These are phyloP conservation scores for Corydoras sp. DNA, from an alignment of 2,113 vertebrate species.

Conservation along the genomic window DNA sequence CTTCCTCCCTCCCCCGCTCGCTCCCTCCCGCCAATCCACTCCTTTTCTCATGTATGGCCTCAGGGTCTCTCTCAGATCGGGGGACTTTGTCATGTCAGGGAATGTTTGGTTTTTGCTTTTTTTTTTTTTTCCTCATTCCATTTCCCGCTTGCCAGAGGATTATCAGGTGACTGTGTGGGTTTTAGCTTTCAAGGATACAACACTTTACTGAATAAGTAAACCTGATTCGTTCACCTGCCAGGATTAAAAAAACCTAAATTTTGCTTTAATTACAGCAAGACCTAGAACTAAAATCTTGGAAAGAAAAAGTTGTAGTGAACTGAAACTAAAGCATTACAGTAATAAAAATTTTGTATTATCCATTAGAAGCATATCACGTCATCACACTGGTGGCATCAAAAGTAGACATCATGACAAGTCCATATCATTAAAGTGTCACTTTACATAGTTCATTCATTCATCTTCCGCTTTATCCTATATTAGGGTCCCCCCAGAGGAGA, in stretches of 20 bases:
- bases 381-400: no score
- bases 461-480: no score
- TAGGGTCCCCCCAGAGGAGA: no score
- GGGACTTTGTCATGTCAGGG: conserved; percentile 11
- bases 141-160: neutral
- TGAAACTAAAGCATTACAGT: no score
- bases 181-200: neutral
- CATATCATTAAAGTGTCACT: no score
- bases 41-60: conserved; percentile 1
- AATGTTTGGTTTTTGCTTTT: neutral
- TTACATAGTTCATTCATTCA: no score
- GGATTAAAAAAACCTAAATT: neutral
- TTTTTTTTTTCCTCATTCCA: conserved; percentile 26
- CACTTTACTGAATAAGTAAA: neutral
- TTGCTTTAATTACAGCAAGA: no score
- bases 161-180: conserved; percentile 38
- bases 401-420: no score
- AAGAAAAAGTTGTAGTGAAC: no score
- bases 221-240: neutral
- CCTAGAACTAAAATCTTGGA: no score
- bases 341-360: no score
- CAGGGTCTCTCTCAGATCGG: conserved; percentile 11
- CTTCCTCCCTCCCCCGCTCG: neutral
- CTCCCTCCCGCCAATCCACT: neutral
- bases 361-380: no score